A percentile compares a stretch with the other conserved stretches of the same genome.
Evolutionary conservation across 2,888 invertebrate species (phyloP).

Genomic region (Minunthozetes semirufus): DNA sequence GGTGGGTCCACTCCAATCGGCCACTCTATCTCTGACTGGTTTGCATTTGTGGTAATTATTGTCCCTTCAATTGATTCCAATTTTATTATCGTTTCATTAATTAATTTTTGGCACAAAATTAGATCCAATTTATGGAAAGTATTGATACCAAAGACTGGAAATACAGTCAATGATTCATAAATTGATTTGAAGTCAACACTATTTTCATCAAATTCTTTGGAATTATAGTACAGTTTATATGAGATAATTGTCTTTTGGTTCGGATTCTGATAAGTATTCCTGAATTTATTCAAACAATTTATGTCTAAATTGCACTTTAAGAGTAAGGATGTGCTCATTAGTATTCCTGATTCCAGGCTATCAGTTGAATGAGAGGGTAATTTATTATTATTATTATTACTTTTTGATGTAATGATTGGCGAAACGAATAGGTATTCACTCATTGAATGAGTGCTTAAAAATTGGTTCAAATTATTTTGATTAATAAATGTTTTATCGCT

Average conservation of each 20-base stretch:
- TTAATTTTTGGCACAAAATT: constrained; percentile 10
- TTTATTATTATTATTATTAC: background rate
- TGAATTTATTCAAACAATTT: background rate
- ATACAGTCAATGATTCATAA: background rate
- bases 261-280: background rate
- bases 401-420: background rate
- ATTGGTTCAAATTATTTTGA: constrained; percentile 63
- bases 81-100: background rate
- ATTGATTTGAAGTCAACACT: background rate
- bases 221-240: constrained; percentile 16
- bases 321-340: constrained; percentile 31
- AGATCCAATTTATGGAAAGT: constrained; percentile 12
- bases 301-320: constrained; percentile 7
- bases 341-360: constrained; percentile 23
- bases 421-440: constrained; percentile 64
- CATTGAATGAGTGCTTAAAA: constrained; percentile 71
- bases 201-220: background rate
- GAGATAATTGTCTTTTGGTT: too few relatives aligned
- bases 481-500: constrained; percentile 79
- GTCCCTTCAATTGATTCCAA: constrained; percentile 4
- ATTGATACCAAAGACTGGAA: background rate
- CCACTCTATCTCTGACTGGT: constrained; percentile 53
- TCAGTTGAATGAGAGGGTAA: background rate
- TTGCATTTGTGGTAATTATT: constrained; percentile 3
- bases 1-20: constrained; percentile 65